Percentiles rank a stretch among this genome's conserved stretches.
These are phyloP conservation scores for Trichosurus vulpecula DNA, from an alignment of 2,797 vertebrate genomes.

Conservation along the genomic window DNA sequence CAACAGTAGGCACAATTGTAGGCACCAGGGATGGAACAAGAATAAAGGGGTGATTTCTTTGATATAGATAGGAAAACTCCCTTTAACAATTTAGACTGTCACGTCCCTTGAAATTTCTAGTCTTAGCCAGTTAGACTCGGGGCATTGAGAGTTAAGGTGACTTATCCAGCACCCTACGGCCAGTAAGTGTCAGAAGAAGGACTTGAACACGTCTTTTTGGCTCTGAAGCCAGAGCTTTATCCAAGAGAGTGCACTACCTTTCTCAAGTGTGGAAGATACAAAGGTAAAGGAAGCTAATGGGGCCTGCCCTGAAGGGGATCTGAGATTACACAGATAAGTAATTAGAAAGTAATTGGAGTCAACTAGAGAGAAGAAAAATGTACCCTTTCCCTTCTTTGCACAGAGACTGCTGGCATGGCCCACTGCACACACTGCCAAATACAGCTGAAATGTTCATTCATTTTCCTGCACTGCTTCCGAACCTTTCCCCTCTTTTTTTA, in stretches of 20 bases:
- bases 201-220: not conserved
- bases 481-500: too few species aligned
- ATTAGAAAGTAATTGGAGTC: not conserved
- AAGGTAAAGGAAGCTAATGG: not conserved
- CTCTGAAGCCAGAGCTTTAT: not conserved
- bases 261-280: not conserved
- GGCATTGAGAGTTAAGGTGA: not conserved
- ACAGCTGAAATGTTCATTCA: not conserved
- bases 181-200: not conserved
- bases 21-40: not conserved
- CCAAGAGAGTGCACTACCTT: not conserved
- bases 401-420: not conserved
- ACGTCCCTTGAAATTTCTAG: too few species aligned
- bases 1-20: not conserved
- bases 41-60: not conserved
- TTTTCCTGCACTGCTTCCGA: not conserved
- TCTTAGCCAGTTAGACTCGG: not conserved
- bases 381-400: not conserved
- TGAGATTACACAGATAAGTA: not conserved
- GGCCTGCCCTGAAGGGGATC: not conserved
- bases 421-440: not conserved
- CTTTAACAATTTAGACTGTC: not conserved
- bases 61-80: not conserved
- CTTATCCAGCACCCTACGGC: not conserved
- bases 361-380: not conserved